Base-by-base conservation (phyloP, 2,113 vertebrate species). In the Lethenteron camtschaticum region DNA sequence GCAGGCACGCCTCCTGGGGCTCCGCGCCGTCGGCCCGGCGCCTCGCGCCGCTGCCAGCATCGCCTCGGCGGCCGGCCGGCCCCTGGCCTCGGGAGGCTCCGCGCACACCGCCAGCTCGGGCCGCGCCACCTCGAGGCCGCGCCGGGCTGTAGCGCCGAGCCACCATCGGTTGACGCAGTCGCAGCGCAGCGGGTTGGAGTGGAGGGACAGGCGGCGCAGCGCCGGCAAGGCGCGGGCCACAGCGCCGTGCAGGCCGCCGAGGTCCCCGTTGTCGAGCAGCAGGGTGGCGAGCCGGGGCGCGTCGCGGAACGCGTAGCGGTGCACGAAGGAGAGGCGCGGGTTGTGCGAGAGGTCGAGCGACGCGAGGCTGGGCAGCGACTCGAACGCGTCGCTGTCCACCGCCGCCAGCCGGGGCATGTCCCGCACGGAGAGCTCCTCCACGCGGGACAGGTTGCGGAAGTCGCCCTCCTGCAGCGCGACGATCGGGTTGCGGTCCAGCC, bases 321-420 rank as follows among this genome's bases (percentile, higher is more conserved):
- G 90, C 73, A 99, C 83, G 73, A 85, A 99, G 58, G 92, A 95
- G 57, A 99, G 82, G 63, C 85, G 84, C 2, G 88, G 92, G 77
- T 96, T 96, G 80, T 95, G 96, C 75, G 90, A 94, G 72, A 96
- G 83, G 16, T 99, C 94, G 14, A 99, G 81, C 75, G 95, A 96
- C 74, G 90, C 95, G 73, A 99, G 80, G 76, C 96, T 90, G 0
- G 94, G 90, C 10, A 99, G 84, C 77, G 94, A 88, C 70, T 85
- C 83, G 73, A 95, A 78, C 69, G 88, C 86, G 0, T 83, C 81
- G 71, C 79, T 83, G 77, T 95, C 90, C 11, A 95, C 86, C 72
- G 88, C 89, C 75, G 92, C 84, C 76, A 95, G 79, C 74, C 90
- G 86, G 68, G 88, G 86, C 87, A 95, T 91, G 80, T 89, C 90